phyloP scores from a whole-genome alignment of 1,140 invertebrate species.

The Aphaenogaster ashmeadi region DNA sequence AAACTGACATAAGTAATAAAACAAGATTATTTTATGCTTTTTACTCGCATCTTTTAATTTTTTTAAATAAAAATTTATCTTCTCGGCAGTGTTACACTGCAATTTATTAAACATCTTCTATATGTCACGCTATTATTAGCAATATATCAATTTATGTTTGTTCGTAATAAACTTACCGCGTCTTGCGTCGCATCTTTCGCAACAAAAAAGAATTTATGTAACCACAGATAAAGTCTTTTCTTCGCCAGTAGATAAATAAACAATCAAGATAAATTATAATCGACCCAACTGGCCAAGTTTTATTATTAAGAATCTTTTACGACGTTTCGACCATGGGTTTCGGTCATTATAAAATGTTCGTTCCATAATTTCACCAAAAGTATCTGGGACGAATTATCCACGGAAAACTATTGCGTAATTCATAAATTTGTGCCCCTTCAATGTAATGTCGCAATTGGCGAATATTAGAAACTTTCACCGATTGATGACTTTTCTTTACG shows the following conservation, averaged over 20 bases:
- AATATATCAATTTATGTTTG: not conserved
- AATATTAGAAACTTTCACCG: constrained; percentile 15
- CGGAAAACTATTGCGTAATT: constrained; percentile 67
- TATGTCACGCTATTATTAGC: not conserved
- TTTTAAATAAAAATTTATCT: not conserved
- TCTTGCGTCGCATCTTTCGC: not conserved
- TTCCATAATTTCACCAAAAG: constrained; percentile 69
- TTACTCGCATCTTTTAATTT: not conserved
- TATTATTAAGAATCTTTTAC: too few relatives aligned
- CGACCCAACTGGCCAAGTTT: too few relatives aligned
- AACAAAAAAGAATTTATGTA: not conserved
- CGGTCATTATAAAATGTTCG: constrained; percentile 3
- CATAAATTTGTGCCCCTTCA: constrained; percentile 69
- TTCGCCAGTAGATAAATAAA: too few relatives aligned
- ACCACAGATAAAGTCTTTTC: not conserved
- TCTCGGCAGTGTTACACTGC: not conserved
- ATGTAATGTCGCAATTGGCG: not conserved
- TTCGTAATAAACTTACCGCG: not conserved
- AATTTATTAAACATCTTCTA: not conserved
- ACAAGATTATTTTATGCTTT: not conserved
- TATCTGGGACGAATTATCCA: constrained; percentile 70
- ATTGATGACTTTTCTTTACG: not conserved
- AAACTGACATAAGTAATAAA: not conserved
- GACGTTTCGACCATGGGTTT: too few relatives aligned
- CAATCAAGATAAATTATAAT: too few relatives aligned